phyloP scores from a whole-genome alignment of 2,113 vertebrate genomes.

The Bathybates hornii region DNA sequence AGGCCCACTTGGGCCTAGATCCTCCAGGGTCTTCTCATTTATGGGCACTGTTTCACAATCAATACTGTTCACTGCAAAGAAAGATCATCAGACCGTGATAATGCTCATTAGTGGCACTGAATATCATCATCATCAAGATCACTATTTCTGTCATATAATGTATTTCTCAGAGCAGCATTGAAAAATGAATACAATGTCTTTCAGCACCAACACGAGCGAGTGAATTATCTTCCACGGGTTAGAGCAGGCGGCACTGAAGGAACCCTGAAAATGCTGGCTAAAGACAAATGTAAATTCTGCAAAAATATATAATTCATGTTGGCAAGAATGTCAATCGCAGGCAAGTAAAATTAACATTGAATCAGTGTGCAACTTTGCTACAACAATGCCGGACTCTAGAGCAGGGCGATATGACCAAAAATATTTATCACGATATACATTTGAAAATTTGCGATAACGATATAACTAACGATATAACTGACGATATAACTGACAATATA shows the following conservation, averaged over 20 bases:
- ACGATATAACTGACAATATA: too few species aligned
- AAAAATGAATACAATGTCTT: neutral
- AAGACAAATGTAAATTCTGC: neutral
- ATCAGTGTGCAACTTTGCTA: neutral
- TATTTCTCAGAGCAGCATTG: neutral
- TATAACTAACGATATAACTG: too few species aligned
- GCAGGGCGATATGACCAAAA: neutral
- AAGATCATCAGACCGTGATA: neutral
- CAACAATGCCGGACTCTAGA: neutral
- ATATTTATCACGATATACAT: neutral
- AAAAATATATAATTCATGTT: neutral
- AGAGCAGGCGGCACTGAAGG: neutral
- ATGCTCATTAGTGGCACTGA: neutral
- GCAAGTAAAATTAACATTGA: neutral
- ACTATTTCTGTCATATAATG: neutral
- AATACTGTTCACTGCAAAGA: constrained; percentile 79
- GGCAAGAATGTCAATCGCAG: neutral
- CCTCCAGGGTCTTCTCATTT: constrained; percentile 80
- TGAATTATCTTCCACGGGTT: neutral
- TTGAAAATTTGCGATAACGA: neutral
- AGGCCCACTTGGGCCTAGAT: constrained; percentile 69
- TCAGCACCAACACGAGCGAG: neutral
- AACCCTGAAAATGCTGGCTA: neutral
- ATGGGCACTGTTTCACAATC: constrained; percentile 82
- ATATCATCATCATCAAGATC: neutral